These are phyloP conservation scores for Notarius quadriscutis DNA, from an alignment of 2,113 vertebrate genomes.

Conservation along the genomic window DNA sequence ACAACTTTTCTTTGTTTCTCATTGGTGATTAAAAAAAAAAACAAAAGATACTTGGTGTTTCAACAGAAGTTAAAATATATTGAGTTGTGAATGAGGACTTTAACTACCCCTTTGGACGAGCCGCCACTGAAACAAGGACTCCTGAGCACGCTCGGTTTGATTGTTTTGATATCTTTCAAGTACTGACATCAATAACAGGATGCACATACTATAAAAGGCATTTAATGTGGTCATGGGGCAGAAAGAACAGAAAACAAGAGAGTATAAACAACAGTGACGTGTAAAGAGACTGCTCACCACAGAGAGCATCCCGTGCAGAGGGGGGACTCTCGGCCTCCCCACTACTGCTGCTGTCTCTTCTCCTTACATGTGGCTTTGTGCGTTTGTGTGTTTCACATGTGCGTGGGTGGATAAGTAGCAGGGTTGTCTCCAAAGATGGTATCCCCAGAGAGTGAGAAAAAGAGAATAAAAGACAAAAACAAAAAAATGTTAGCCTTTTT, in stretches of 20 bases:
- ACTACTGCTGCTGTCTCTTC: constrained; percentile 42
- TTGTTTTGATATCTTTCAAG: constrained; percentile 21
- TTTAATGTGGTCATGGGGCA: constrained; percentile 48
- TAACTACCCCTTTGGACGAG: neutral
- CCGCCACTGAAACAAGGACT: neutral
- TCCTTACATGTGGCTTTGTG: constrained; percentile 54
- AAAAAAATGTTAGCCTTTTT: constrained; percentile 39
- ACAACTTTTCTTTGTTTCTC: neutral
- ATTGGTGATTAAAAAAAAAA: neutral
- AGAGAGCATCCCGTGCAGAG: constrained; percentile 65
- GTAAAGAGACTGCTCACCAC: constrained; percentile 45
- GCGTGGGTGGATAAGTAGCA: constrained; percentile 64
- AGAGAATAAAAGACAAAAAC: constrained; percentile 6
- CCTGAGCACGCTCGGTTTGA: neutral
- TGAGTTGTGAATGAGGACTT: neutral
- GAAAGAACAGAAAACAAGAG: constrained; percentile 42
- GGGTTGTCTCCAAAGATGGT: constrained; percentile 70
- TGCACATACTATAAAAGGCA: constrained; percentile 37
- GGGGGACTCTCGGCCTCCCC: constrained; percentile 61
- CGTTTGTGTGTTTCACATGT: constrained; percentile 42
- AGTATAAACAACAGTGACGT: constrained; percentile 39
- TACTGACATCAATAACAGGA: constrained; percentile 50
- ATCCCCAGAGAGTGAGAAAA: constrained; percentile 64
- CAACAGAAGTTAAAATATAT: neutral
- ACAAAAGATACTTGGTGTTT: neutral